Evolutionary conservation across 2,888 invertebrate genomes (phyloP).

Genomic region (Melanargia galathea): DNA sequence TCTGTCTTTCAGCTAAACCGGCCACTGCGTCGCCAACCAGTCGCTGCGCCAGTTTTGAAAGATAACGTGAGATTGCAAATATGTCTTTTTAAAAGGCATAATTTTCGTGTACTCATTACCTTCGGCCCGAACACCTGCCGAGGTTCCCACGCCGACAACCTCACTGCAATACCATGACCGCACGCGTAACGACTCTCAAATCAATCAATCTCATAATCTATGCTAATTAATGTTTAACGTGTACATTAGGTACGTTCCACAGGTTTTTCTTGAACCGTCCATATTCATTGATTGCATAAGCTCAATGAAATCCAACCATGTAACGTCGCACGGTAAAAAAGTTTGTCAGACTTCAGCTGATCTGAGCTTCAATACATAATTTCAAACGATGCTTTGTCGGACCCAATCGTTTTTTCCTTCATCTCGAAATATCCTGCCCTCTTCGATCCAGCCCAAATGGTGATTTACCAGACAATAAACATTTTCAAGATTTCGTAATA

Average conservation of each 20-base stretch:
- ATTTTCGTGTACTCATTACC: slow-evolving; percentile 21
- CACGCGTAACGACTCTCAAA: slow-evolving; percentile 37
- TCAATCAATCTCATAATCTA: slow-evolving; percentile 39
- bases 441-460: too few relatives aligned
- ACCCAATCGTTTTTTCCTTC: background rate
- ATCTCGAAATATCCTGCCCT: too few relatives aligned
- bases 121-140: slow-evolving; percentile 57
- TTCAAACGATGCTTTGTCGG: background rate
- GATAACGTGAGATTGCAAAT: slow-evolving; percentile 24
- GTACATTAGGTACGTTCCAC: slow-evolving; percentile 33
- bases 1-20: background rate
- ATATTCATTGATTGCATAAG: slow-evolving; percentile 33
- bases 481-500: too few relatives aligned
- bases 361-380: background rate
- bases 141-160: slow-evolving; percentile 60
- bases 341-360: background rate
- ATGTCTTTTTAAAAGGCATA: slow-evolving; percentile 22
- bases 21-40: background rate
- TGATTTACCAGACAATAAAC: too few relatives aligned
- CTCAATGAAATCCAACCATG: slow-evolving; percentile 29
- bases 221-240: slow-evolving; percentile 35
- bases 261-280: slow-evolving; percentile 27
- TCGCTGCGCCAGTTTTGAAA: slow-evolving; percentile 11
- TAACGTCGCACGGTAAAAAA: background rate
- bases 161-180: slow-evolving; percentile 29